Conservation (phyloP, 2,797 vertebrate species). For the Zonotrichia albicollis region DNA sequence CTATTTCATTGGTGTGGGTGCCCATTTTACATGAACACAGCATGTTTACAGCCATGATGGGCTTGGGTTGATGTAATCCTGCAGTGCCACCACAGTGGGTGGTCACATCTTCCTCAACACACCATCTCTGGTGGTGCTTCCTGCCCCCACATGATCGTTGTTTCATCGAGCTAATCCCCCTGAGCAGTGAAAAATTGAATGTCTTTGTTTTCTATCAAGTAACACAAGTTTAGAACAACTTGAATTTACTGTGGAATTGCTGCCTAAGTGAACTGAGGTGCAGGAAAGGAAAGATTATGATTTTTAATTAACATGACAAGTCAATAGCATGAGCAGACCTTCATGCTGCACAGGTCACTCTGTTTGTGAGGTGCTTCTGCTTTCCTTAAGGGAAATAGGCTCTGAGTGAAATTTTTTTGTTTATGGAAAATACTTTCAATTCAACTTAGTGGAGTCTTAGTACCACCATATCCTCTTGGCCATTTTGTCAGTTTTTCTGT, state of each 20-base stretch:
- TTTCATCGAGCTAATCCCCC: neutral
- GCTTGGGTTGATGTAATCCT: neutral
- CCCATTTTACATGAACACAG: neutral
- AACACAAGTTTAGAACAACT: neutral
- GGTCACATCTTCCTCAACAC: neutral
- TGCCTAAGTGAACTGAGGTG: neutral
- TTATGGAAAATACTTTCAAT: neutral
- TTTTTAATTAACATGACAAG: neutral
- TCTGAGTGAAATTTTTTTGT: neutral
- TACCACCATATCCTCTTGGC: neutral
- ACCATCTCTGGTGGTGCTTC: neutral
- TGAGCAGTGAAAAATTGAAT: neutral
- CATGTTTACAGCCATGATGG: neutral
- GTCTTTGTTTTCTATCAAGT: neutral
- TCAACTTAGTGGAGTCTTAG: neutral
- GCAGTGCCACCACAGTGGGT: neutral
- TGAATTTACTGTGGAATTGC: neutral
- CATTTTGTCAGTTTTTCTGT: neutral
- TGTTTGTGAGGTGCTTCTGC: neutral
- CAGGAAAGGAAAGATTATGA: neutral
- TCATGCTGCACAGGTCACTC: neutral
- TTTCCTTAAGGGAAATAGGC: neutral
- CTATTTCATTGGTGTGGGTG: neutral
- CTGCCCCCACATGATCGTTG: neutral
- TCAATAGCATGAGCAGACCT: neutral